Evolutionary conservation across 2,888 invertebrate species (phyloP).

Genomic region (Agonopterix subpropinquella): DNA sequence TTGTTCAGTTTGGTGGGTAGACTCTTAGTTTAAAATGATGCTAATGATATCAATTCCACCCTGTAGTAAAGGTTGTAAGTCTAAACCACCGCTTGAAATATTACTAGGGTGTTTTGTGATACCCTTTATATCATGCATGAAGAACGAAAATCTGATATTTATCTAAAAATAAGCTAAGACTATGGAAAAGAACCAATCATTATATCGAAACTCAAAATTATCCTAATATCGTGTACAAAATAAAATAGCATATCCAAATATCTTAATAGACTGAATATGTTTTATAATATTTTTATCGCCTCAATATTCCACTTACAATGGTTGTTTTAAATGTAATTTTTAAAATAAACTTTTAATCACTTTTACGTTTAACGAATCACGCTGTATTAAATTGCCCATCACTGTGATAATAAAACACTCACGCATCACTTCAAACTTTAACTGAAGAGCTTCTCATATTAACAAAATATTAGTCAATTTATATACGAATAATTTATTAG

Average conservation of each 20-base stretch:
- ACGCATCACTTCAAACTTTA: slow-evolving; percentile 29
- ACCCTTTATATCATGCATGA: too few species aligned
- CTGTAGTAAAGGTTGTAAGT: too few species aligned
- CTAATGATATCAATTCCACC: too few species aligned
- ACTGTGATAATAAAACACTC: slow-evolving; percentile 44
- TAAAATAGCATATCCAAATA: slow-evolving; percentile 14
- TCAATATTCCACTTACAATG: slow-evolving; percentile 27
- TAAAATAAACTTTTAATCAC: slow-evolving; percentile 6
- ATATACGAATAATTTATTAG: neutral
- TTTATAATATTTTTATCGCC: slow-evolving; percentile 14
- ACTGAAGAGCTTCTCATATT: slow-evolving; percentile 36
- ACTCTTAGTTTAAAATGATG: too few species aligned
- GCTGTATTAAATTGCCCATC: slow-evolving; percentile 34
- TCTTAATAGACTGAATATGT: neutral
- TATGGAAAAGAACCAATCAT: too few species aligned
- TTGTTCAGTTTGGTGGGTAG: too few species aligned
- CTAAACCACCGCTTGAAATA: too few species aligned
- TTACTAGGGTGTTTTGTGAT: too few species aligned
- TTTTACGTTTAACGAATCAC: slow-evolving; percentile 6
- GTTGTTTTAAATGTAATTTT: slow-evolving; percentile 20
- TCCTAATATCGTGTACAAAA: slow-evolving; percentile 12
- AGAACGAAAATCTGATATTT: too few species aligned
- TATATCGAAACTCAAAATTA: neutral
- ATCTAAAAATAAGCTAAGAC: too few species aligned
- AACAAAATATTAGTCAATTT: slow-evolving; percentile 36